phyloP scores from a whole-genome alignment of 2,888 invertebrate genomes.

The Melieria crassipennis region DNA sequence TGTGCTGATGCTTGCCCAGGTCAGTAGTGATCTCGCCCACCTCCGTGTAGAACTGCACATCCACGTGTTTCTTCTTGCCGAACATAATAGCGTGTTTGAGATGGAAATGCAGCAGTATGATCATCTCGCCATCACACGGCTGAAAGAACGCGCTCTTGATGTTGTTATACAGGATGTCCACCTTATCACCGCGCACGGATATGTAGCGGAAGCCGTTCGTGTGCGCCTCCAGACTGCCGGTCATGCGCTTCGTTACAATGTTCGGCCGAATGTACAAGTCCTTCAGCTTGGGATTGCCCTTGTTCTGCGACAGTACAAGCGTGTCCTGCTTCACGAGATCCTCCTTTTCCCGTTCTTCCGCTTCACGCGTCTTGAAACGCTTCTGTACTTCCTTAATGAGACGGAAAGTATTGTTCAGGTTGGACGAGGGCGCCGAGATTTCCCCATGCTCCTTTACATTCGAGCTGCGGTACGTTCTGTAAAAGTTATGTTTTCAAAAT shows the following conservation, averaged over 20 bases:
- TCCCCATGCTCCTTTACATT: conserved; percentile 98
- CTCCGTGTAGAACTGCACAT: conserved; percentile 99
- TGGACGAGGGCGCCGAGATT: conserved; percentile 91
- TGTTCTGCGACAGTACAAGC: conserved; percentile 90
- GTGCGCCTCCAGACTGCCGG: conserved; percentile 93
- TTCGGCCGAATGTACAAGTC: conserved; percentile 99
- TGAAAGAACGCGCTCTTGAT: conserved; percentile 99
- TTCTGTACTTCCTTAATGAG: conserved; percentile 99
- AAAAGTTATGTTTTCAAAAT: neutral
- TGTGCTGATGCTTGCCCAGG: conserved; percentile 98
- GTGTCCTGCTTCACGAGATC: conserved; percentile 99
- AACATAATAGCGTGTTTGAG: conserved; percentile 99
- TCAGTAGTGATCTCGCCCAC: conserved; percentile 99
- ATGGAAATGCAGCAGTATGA: conserved; percentile 98
- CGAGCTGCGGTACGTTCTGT: conserved; percentile 92
- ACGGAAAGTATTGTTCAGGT: conserved; percentile 95
- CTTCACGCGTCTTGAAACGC: conserved; percentile 97
- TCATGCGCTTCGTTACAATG: conserved; percentile 96
- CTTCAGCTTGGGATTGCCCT: conserved; percentile 97
- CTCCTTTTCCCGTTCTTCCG: conserved; percentile 98
- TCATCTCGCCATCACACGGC: conserved; percentile 99
- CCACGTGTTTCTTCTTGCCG: conserved; percentile 98
- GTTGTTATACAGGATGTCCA: conserved; percentile 98
- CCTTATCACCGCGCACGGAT: conserved; percentile 99
- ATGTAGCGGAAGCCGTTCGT: conserved; percentile 97